Evolutionary conservation across 2,113 vertebrate genomes (phyloP).

Genomic region (Corythornis vintsioides): DNA sequence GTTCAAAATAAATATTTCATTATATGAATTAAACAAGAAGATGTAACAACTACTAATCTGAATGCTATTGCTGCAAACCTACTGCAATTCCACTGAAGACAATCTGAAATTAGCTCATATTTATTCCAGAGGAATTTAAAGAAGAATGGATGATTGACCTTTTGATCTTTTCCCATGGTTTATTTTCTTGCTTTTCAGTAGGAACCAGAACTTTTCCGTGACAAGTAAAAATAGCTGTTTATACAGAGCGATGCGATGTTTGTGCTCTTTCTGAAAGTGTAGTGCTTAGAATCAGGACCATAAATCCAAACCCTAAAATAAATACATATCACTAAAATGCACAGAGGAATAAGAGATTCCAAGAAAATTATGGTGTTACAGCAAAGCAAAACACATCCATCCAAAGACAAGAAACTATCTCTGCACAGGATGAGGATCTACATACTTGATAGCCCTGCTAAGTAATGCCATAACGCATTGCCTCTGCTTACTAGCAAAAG

Average conservation of each 20-base stretch:
- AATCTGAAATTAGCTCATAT: neutral
- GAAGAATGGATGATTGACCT: neutral
- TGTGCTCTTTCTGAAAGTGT: neutral
- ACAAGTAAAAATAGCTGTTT: neutral
- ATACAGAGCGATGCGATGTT: neutral
- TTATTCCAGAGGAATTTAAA: neutral
- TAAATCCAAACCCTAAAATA: neutral
- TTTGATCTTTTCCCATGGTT: neutral
- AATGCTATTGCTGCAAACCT: neutral
- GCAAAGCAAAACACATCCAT: neutral
- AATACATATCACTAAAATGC: neutral
- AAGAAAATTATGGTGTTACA: neutral
- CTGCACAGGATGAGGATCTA: rapidly evolving
- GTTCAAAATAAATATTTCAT: neutral
- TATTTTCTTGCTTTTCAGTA: neutral
- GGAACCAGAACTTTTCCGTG: neutral
- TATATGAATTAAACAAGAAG: neutral
- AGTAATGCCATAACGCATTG: rapidly evolving
- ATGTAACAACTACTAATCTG: neutral
- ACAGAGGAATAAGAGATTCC: neutral
- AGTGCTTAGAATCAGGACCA: neutral
- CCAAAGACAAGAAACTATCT: neutral
- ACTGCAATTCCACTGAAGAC: neutral
- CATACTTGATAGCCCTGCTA: neutral
- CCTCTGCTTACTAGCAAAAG: neutral